Evolutionary conservation across 2,888 invertebrate species (phyloP).

Genomic region (Aquatica leii): DNA sequence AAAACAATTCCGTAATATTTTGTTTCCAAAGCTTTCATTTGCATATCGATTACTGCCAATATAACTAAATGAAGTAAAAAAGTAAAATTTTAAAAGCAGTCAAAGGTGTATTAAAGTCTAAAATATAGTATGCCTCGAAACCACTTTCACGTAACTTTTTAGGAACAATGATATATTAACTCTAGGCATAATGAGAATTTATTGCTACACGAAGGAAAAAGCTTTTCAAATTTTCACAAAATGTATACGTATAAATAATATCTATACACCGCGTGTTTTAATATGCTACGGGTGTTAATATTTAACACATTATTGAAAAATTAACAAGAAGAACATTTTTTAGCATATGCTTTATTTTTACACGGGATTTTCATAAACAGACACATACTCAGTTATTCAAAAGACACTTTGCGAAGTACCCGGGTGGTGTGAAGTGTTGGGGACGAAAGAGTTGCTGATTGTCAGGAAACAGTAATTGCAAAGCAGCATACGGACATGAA

Average conservation of each 20-base stretch:
- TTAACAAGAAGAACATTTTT: background rate
- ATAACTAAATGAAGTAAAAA: no score
- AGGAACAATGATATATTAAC: conserved; percentile 19
- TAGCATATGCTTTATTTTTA: conserved; percentile 13
- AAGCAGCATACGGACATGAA: conserved; percentile 44
- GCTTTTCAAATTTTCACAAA: conserved; percentile 11
- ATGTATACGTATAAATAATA: conserved; percentile 7
- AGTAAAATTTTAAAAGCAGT: background rate
- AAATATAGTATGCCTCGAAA: conserved; percentile 8
- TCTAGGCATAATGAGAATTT: conserved; percentile 18
- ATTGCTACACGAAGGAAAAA: conserved; percentile 12
- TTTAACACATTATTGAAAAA: background rate
- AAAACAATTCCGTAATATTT: no score
- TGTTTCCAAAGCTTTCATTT: no score
- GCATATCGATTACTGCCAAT: no score
- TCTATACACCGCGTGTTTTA: no score
- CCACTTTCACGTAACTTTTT: conserved; percentile 19
- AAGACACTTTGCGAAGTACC: conserved; percentile 18
- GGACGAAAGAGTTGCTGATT: conserved; percentile 36
- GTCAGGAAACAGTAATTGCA: conserved; percentile 43
- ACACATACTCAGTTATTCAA: conserved; percentile 21
- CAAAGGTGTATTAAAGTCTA: conserved; percentile 18
- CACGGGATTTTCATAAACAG: conserved; percentile 4
- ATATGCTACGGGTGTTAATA: no score
- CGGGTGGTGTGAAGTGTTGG: conserved; percentile 26